Evolutionary conservation across 2,888 invertebrate genomes (phyloP).

Genomic region (Troides oblongomaculatus): DNA sequence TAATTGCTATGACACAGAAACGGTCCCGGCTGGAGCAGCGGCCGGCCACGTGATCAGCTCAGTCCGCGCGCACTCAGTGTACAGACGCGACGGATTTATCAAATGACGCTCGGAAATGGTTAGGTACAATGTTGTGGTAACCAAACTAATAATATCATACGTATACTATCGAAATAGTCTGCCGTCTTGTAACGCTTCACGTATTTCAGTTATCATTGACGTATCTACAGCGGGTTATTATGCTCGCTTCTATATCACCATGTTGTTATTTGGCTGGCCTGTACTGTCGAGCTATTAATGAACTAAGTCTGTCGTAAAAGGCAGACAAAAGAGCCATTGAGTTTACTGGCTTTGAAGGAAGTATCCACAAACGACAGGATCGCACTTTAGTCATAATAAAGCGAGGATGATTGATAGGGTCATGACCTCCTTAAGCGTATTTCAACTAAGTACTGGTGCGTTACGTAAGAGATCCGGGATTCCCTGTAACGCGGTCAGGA

Average conservation of each 20-base stretch:
- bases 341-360: too few relatives aligned
- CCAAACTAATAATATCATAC: constrained; percentile 9
- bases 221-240: neutral
- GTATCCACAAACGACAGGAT: too few relatives aligned
- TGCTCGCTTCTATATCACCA: neutral
- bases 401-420: too few relatives aligned
- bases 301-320: too few relatives aligned
- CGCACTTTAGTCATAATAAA: too few relatives aligned
- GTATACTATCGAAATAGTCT: neutral
- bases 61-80: constrained; percentile 16
- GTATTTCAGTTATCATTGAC: neutral
- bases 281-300: too few relatives aligned
- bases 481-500: too few relatives aligned
- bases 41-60: constrained; percentile 9
- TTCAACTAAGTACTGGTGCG: too few relatives aligned
- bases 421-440: too few relatives aligned
- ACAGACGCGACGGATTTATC: constrained; percentile 23
- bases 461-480: too few relatives aligned
- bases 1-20: constrained; percentile 16
- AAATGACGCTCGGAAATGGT: constrained; percentile 17
- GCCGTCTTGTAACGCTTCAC: neutral
- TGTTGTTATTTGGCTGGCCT: neutral
- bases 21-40: constrained; percentile 9
- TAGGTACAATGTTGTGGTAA: constrained; percentile 4
- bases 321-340: too few relatives aligned